These are phyloP conservation scores for Elephantulus edwardii DNA, from an alignment of 2,113 vertebrate genomes.

Conservation along the genomic window DNA sequence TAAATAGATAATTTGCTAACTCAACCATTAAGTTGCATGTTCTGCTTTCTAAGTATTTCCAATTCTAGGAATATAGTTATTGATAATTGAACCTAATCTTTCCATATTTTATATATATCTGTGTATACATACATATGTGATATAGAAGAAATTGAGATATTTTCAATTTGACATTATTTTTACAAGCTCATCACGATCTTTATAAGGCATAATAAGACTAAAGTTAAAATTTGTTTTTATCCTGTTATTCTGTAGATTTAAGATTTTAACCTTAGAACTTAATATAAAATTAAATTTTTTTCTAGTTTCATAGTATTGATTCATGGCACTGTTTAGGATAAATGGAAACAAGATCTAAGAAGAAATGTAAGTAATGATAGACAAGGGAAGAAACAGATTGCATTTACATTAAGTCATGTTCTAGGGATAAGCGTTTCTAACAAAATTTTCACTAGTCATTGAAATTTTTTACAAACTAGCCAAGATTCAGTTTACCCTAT, in stretches of 20 bases:
- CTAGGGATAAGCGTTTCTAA: constrained; percentile 32
- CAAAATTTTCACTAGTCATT: constrained; percentile 14
- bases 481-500: neutral
- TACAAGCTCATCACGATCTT: constrained; percentile 27
- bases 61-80: neutral
- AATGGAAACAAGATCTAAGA: constrained; percentile 24
- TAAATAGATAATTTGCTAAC: constrained; percentile 14
- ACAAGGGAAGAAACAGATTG: neutral
- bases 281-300: constrained; percentile 39
- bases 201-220: neutral
- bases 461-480: constrained; percentile 36
- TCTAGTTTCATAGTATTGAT: constrained; percentile 6
- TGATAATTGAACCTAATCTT: neutral
- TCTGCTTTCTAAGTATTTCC: constrained; percentile 29
- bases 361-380: constrained; percentile 17
- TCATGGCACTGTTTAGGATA: constrained; percentile 13
- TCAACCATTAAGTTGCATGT: constrained; percentile 38
- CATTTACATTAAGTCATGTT: constrained; percentile 41
- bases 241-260: constrained; percentile 20
- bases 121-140: too few species aligned
- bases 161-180: constrained; percentile 13
- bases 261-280: constrained; percentile 10
- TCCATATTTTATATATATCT: constrained; percentile 2
- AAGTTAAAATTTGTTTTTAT: constrained; percentile 23
- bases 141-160: neutral